Evolutionary conservation across 2,113 vertebrate genomes (phyloP).

Genomic region (Ivindomyrus marchei): DNA sequence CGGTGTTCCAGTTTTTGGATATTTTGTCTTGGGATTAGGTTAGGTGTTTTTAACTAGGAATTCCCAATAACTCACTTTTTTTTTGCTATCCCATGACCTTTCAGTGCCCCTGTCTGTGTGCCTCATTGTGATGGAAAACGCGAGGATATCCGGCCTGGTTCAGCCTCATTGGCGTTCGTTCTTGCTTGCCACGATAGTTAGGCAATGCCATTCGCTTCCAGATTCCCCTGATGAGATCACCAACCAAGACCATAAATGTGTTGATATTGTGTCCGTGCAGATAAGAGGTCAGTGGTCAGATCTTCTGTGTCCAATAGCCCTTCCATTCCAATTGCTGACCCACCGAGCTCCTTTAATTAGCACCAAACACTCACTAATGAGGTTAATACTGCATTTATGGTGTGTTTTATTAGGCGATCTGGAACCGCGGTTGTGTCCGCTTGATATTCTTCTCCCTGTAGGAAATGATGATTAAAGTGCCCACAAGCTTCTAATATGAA

Average conservation of each 20-base stretch:
- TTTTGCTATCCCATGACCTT: not conserved
- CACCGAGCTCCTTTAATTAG: not conserved
- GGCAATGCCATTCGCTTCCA: not conserved
- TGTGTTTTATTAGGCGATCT: not conserved
- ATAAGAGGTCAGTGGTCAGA: not conserved
- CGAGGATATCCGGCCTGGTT: not conserved
- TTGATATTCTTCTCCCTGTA: not conserved
- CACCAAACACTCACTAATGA: not conserved
- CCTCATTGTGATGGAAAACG: not conserved
- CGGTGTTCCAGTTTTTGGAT: not conserved
- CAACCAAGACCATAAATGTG: not conserved
- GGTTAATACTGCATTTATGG: not conserved
- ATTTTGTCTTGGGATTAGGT: not conserved
- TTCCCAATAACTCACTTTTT: not conserved
- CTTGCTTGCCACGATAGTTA: not conserved
- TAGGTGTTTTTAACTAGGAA: not conserved
- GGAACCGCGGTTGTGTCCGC: not conserved
- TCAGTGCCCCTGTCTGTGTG: not conserved
- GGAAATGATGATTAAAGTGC: conserved; percentile 14
- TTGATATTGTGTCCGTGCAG: not conserved
- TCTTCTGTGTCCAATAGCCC: not conserved
- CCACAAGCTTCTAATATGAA: conserved; percentile 43
- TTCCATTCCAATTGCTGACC: not conserved
- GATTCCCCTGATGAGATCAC: not conserved
- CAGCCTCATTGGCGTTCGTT: not conserved